A percentile compares a stretch with the other conserved stretches of the same genome.
phyloP scores from a whole-genome alignment of 1,140 invertebrate genomes.

The Drosophila mauritiana region DNA sequence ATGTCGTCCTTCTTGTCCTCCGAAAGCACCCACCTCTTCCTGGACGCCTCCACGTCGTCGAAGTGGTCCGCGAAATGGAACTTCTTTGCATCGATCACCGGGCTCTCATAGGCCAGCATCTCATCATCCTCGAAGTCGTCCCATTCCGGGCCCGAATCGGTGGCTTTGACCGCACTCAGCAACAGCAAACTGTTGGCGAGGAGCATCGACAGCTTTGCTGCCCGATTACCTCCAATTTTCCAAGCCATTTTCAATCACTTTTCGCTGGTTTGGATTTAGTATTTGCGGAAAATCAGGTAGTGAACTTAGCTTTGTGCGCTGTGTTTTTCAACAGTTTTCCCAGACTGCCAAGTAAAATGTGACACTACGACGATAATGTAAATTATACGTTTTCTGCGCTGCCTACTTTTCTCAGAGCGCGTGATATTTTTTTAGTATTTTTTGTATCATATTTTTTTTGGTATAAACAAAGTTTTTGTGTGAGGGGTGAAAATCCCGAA shows the following conservation, averaged over 20 bases:
- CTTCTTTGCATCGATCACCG: slow-evolving; percentile 86
- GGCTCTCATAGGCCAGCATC: slow-evolving; percentile 86
- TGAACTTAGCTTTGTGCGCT: slow-evolving; percentile 5
- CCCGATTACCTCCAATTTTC: slow-evolving; percentile 62
- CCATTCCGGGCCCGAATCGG: slow-evolving; percentile 29
- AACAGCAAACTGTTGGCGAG: slow-evolving; percentile 36
- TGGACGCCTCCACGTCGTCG: slow-evolving; percentile 91
- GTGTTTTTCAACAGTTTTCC: slow-evolving; percentile 56
- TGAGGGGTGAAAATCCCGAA: too few species aligned
- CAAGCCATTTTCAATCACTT: slow-evolving; percentile 25
- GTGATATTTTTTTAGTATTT: too few species aligned
- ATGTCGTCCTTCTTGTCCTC: slow-evolving; percentile 97
- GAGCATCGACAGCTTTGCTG: slow-evolving; percentile 62
- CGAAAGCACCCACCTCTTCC: slow-evolving; percentile 94
- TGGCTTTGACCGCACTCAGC: slow-evolving; percentile 10
- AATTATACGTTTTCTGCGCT: slow-evolving; percentile 71
- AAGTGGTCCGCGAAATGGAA: slow-evolving; percentile 95
- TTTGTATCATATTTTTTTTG: too few species aligned
- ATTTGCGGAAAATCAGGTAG: slow-evolving; percentile 17
- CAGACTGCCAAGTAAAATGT: slow-evolving; percentile 62
- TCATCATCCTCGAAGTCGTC: slow-evolving; percentile 77
- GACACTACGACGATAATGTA: slow-evolving; percentile 55
- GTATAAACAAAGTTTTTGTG: too few species aligned
- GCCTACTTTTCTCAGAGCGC: slow-evolving; percentile 45
- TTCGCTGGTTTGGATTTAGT: slow-evolving; percentile 36